A percentile compares a stretch with the other conserved stretches of the same genome.
These are phyloP conservation scores for Busseola fusca DNA, from an alignment of 2,888 invertebrate genomes.

Conservation along the genomic window DNA sequence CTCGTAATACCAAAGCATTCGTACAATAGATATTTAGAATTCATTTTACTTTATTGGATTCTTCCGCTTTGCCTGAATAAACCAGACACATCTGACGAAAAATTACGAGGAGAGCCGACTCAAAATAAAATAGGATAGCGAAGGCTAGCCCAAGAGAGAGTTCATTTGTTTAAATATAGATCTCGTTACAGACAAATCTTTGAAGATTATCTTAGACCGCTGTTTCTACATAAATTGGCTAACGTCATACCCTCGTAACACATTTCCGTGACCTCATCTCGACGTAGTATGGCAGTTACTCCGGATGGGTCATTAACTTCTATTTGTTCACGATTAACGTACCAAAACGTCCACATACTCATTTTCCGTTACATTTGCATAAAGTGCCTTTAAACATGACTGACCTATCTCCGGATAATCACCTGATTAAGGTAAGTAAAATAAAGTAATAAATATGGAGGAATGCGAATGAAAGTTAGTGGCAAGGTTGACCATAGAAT, in stretches of 20 bases:
- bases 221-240: too few species aligned
- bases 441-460: neutral
- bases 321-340: slow-evolving; percentile 63
- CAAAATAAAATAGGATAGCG: neutral
- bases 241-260: neutral
- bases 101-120: too few species aligned
- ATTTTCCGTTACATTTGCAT: slow-evolving; percentile 37
- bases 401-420: neutral
- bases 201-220: too few species aligned
- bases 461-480: neutral
- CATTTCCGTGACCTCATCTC: slow-evolving; percentile 23
- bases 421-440: too few species aligned
- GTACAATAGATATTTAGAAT: too few species aligned
- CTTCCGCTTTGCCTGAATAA: neutral
- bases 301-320: slow-evolving; percentile 58
- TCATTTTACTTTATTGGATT: neutral
- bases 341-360: slow-evolving; percentile 42
- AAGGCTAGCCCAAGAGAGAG: neutral
- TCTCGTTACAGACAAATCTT: neutral
- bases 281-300: slow-evolving; percentile 16
- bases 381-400: slow-evolving; percentile 4
- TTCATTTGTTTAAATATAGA: neutral
- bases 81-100: neutral
- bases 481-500: neutral
- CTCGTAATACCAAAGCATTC: neutral